Conservation (phyloP, 2,888 invertebrate genomes). For the Drosophila melanosoma region DNA sequence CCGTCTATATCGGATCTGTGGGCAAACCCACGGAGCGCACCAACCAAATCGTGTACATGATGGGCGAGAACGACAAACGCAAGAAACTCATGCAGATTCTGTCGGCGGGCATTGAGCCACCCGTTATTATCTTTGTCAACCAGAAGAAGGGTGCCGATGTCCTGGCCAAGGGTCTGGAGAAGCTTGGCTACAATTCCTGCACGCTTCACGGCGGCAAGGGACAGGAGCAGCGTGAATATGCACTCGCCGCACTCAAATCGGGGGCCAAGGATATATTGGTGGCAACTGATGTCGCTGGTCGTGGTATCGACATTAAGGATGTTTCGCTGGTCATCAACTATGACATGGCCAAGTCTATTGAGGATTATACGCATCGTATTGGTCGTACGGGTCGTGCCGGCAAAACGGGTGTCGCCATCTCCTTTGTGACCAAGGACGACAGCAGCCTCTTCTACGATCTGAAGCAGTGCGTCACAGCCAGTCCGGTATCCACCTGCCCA, state of each 20-base stretch:
- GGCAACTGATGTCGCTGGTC: slow-evolving; percentile 99
- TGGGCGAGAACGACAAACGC: slow-evolving; percentile 97
- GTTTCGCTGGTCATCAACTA: slow-evolving; percentile 99
- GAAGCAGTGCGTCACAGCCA: slow-evolving; percentile 94
- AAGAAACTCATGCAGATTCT: slow-evolving; percentile 98
- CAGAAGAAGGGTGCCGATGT: slow-evolving; percentile 99
- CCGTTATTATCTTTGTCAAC: slow-evolving; percentile 99
- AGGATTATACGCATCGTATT: slow-evolving; percentile 98
- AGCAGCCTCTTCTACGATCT: slow-evolving; percentile 97
- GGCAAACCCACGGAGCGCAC: slow-evolving; percentile 99
- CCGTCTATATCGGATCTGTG: slow-evolving; percentile 98
- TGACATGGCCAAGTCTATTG: slow-evolving; percentile 99
- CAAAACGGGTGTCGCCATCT: slow-evolving; percentile 97
- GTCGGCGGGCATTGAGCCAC: slow-evolving; percentile 95
- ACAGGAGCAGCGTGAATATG: slow-evolving; percentile 99
- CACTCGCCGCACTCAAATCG: slow-evolving; percentile 97
- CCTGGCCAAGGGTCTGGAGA: slow-evolving; percentile 97
- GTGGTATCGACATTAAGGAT: slow-evolving; percentile 99
- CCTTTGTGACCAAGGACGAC: slow-evolving; percentile 99
- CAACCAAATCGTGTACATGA: slow-evolving; percentile 98
- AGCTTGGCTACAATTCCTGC: slow-evolving; percentile 97
- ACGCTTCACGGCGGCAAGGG: slow-evolving; percentile 99
- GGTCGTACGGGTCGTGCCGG: slow-evolving; percentile 99
- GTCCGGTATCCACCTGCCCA: slow-evolving; percentile 97
- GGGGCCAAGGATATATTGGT: slow-evolving; percentile 99